These are phyloP conservation scores for Glaucomys volans DNA, from an alignment of 2,113 vertebrate species.

Conservation along the genomic window DNA sequence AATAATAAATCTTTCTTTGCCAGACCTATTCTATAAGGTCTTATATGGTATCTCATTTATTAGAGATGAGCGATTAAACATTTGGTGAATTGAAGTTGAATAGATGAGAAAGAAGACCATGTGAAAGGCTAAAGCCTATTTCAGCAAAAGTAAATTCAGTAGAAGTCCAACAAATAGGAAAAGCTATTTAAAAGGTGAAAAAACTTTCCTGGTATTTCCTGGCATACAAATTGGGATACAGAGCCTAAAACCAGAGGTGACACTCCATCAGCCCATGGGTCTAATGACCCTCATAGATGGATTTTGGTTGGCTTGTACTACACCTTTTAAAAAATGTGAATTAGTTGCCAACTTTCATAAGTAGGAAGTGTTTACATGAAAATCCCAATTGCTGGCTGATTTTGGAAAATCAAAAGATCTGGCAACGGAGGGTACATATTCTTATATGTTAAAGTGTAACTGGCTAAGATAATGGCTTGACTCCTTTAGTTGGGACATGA, in stretches of 20 bases:
- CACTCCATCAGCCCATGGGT: not conserved
- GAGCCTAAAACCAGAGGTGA: slow-evolving; percentile 10
- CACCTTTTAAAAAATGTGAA: not conserved
- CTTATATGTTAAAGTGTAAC: not conserved
- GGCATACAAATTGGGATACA: not conserved
- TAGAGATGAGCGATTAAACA: not conserved
- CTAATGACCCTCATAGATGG: slow-evolving; percentile 29
- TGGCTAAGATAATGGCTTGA: not conserved
- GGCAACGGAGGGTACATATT: not conserved
- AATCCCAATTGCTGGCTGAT: slow-evolving; percentile 52
- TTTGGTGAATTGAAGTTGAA: not conserved
- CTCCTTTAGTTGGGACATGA: not conserved
- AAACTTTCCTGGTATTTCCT: slow-evolving; percentile 40
- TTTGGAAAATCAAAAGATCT: slow-evolving; percentile 46
- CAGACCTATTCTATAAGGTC: not conserved
- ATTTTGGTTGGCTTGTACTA: not conserved
- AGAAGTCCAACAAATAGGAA: not conserved
- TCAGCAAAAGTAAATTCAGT: not conserved
- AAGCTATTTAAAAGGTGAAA: not conserved
- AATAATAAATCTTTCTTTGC: not conserved
- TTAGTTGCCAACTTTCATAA: slow-evolving; percentile 50
- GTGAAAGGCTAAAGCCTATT: not conserved
- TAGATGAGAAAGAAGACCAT: not conserved
- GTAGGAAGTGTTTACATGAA: slow-evolving; percentile 28
- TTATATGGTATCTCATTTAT: not conserved